A percentile compares a stretch with the other conserved stretches of the same genome.
These are phyloP conservation scores for Physeter macrocephalus DNA, from an alignment of 2,113 vertebrate species.

Conservation along the genomic window DNA sequence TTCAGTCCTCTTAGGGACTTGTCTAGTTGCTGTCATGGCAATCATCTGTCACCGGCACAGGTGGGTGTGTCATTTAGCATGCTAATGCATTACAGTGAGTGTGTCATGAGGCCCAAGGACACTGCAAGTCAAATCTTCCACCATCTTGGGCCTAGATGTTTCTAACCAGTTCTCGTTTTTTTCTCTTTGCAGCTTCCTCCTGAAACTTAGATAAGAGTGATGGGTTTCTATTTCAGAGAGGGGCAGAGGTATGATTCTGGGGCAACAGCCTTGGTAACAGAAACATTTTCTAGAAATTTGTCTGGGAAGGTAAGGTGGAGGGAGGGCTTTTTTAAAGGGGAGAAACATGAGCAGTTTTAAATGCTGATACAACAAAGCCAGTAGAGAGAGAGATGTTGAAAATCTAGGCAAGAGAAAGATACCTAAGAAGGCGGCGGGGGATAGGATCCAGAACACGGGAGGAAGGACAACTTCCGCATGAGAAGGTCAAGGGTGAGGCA, in stretches of 20 bases:
- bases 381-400: neutral
- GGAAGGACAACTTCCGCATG: neutral
- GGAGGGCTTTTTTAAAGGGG: neutral
- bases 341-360: neutral
- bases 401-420: neutral
- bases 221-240: neutral
- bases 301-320: neutral
- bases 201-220: neutral
- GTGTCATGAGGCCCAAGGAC: neutral
- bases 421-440: neutral
- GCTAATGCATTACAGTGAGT: neutral
- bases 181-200: neutral
- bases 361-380: neutral
- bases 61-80: too few relatives aligned
- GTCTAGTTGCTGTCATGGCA: neutral
- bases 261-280: neutral
- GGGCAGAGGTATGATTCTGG: neutral
- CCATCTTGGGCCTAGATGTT: neutral
- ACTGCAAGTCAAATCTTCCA: neutral
- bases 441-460: neutral
- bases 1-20: neutral
- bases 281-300: neutral
- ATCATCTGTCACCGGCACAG: fast-evolving
- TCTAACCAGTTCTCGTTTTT: neutral
- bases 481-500: neutral